Base-by-base conservation (phyloP, 2,888 invertebrate species). In the Lepidonotus clava region DNA sequence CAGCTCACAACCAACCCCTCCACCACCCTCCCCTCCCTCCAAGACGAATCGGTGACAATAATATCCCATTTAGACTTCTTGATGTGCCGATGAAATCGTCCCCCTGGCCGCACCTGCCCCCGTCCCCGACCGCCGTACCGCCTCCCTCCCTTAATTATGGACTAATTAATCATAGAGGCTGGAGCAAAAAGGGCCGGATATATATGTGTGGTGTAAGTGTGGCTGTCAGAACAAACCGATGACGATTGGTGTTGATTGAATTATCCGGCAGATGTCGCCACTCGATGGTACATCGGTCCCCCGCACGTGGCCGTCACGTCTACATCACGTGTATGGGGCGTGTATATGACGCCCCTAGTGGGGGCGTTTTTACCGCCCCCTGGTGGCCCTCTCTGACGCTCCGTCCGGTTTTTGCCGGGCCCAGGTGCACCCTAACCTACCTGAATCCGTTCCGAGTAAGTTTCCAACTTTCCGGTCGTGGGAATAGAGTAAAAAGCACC, bases 401-500 rank as follows among this genome's bases (percentile, higher is more conserved):
- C 61, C 28, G 61, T 61, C 24, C 53, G 32, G 24, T 76, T 76
- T 76, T 76, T 76, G 38, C 76, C 1, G n/a, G 21, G 34, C 76
- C 76, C 76, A 28, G 6, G 38, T 38, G 76, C 76, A 28, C 38
- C 76, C 38, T 76, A 76, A 38, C 76, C n/a, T 76, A 80, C 80
- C 80, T 80, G 80, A 46, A 21, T 46, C 28, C 41, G 5, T 32
- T 21, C 32, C 46, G 80, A 80, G 46, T 80, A 80, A 46, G 24
- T 80, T 80, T 80, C 28, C 80, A 41, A 80, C 41, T 80, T 80
- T 80, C 76, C 51, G 11, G 80, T 32, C 80, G 32, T 24, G 80
- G 80, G 80, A 80, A 46, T 41, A 24, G 34, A 80, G 18, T 80
- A 21, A 80, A 80, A 80, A 80, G 46, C 80, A 80, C 21, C 21